A percentile compares a stretch with the other conserved stretches of the same genome.
These are phyloP conservation scores for Tetramorium alpestre DNA, from an alignment of 1,140 invertebrate genomes.

Conservation along the genomic window DNA sequence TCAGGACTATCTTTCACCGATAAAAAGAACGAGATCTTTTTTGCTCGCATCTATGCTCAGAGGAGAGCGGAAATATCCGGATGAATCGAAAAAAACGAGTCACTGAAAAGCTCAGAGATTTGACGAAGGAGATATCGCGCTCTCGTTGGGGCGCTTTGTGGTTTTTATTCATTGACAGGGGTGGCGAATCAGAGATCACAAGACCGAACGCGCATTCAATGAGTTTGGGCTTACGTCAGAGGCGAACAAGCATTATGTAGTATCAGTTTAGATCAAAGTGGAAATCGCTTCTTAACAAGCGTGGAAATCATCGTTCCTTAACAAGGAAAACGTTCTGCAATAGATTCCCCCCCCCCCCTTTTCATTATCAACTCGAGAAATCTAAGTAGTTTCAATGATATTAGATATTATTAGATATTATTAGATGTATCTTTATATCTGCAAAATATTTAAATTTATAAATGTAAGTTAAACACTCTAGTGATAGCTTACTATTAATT, in stretches of 20 bases:
- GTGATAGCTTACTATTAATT: background rate
- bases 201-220: conserved; percentile 12
- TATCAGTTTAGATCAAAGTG: conserved; percentile 54
- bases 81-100: conserved; percentile 67
- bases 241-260: conserved; percentile 28
- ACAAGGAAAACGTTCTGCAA: conserved; percentile 24
- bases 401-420: conserved; percentile 13
- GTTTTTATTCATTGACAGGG: conserved; percentile 70
- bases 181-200: conserved; percentile 53
- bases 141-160: conserved; percentile 67
- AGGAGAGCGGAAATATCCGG: conserved; percentile 11
- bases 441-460: background rate
- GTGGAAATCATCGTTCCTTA: conserved; percentile 33
- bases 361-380: background rate
- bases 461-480: background rate
- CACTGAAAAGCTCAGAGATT: conserved; percentile 61
- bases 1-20: background rate
- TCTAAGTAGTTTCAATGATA: background rate
- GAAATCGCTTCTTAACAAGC: conserved; percentile 24
- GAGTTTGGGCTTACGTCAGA: conserved; percentile 23
- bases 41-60: background rate
- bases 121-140: conserved; percentile 52
- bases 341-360: background rate
- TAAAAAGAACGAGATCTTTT: conserved; percentile 5
- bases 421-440: background rate